Conservation (phyloP, 2,113 vertebrate genomes). For the Sinocyclocheilus anophthalmus region DNA sequence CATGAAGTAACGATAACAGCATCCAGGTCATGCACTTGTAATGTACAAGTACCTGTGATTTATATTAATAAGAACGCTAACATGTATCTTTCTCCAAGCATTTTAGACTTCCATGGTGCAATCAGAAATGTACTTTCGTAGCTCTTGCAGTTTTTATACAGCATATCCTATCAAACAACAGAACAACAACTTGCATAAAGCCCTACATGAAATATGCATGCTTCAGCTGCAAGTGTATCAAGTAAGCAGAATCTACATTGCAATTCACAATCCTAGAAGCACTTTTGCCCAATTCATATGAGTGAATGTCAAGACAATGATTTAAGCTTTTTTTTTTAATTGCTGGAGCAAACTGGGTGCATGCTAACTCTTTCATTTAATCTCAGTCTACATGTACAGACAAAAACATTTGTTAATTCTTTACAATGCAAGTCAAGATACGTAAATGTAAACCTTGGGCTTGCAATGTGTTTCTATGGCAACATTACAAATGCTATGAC, state of each 20-base stretch:
- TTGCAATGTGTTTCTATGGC: too few relatives aligned
- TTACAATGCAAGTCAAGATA: too few relatives aligned
- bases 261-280: not conserved
- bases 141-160: not conserved
- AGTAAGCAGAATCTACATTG: not conserved
- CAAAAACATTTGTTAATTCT: too few relatives aligned
- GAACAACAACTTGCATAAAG: not conserved
- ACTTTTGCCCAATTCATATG: too few relatives aligned
- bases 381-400: too few relatives aligned
- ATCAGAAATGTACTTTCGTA: not conserved
- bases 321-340: too few relatives aligned
- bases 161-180: too few relatives aligned
- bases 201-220: constrained; percentile 16
- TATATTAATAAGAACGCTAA: not conserved
- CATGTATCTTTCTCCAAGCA: not conserved
- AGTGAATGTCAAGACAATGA: too few relatives aligned
- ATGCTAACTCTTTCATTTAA: too few relatives aligned
- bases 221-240: not conserved
- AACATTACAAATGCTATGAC: too few relatives aligned
- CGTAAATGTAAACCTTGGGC: too few relatives aligned
- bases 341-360: too few relatives aligned
- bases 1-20: not conserved
- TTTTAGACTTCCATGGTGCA: not conserved
- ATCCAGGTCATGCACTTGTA: not conserved
- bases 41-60: not conserved